Evolutionary conservation across 30 jellyfish, hydroid and myxozoan species (phyloP).

Genomic region (Sanderia malayensis): DNA sequence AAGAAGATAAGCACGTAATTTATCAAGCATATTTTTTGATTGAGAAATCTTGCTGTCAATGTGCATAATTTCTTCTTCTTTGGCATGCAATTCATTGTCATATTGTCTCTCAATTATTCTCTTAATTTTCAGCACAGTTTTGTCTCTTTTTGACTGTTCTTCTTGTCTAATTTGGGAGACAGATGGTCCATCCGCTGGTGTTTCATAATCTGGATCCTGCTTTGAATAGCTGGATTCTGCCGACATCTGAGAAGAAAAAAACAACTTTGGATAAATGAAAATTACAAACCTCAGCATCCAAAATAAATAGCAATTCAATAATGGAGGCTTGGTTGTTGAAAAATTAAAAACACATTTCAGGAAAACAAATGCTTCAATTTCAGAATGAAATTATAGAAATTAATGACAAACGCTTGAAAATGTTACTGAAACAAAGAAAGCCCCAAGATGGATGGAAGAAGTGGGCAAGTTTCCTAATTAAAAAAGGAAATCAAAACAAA

Average conservation of each 20-base stretch:
- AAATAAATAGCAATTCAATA: too few species aligned
- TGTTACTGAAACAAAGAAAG: too few species aligned
- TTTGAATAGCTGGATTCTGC: slow-evolving; percentile 4
- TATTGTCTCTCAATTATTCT: slow-evolving; percentile 66
- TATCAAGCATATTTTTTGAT: slow-evolving; percentile 65
- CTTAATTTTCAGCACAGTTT: slow-evolving; percentile 55
- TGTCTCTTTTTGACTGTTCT: slow-evolving; percentile 51
- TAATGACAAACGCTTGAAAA: too few species aligned
- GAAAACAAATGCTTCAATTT: too few species aligned
- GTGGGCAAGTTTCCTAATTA: too few species aligned
- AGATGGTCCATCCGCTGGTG: slow-evolving; percentile 41
- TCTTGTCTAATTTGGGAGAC: slow-evolving; percentile 42
- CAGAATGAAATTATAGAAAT: too few species aligned
- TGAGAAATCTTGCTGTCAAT: slow-evolving; percentile 78
- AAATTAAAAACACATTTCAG: too few species aligned
- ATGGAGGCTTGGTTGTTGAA: too few species aligned
- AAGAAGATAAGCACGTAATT: slow-evolving; percentile 78
- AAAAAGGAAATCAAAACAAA: too few species aligned
- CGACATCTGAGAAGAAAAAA: slow-evolving; percentile 35
- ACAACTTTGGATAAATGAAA: too few species aligned
- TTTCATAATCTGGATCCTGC: slow-evolving; percentile 88
- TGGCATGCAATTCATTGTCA: slow-evolving; percentile 62
- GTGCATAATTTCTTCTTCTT: slow-evolving; percentile 65
- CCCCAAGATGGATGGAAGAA: too few species aligned
- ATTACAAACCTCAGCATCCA: too few species aligned